Percentiles rank a stretch among this genome's conserved stretches.
These are phyloP conservation scores for Torymus tubicola DNA, from an alignment of 2,888 invertebrate species.

Conservation along the genomic window DNA sequence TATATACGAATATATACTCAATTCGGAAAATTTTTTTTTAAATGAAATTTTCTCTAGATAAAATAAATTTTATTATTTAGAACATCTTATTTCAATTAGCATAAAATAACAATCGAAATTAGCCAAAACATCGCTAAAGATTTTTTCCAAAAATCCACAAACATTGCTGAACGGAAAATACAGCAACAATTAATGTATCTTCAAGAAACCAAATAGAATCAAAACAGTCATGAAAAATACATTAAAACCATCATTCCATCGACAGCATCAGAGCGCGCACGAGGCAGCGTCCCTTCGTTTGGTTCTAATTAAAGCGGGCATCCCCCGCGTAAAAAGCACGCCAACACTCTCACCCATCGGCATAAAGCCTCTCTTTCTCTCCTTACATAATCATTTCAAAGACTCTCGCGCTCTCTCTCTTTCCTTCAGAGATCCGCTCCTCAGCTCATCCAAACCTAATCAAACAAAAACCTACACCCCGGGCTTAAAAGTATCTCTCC, in stretches of 20 bases:
- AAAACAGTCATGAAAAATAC: neutral
- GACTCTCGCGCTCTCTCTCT: conserved; percentile 6
- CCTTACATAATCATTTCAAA: conserved; percentile 39
- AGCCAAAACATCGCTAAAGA: no score
- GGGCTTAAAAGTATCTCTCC: conserved; percentile 39
- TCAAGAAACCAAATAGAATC: no score
- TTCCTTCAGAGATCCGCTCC: neutral
- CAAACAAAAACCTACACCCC: conserved; percentile 44
- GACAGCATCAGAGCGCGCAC: neutral
- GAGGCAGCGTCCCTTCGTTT: neutral
- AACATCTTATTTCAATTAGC: no score
- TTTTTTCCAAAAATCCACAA: no score
- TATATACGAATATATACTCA: no score
- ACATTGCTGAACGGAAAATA: no score
- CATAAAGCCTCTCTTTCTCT: conserved; percentile 8
- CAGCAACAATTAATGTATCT: neutral
- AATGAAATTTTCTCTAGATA: no score
- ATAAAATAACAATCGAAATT: no score
- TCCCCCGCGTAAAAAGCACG: neutral
- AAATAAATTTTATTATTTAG: no score
- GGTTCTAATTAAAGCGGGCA: conserved; percentile 1
- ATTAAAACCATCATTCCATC: neutral
- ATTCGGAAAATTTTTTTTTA: no score
- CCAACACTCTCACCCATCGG: conserved; percentile 8
- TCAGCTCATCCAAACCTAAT: conserved; percentile 41